A percentile compares a stretch with the other conserved stretches of the same genome.
Conservation (phyloP, 2,113 vertebrate species). For the Barnardius zonarius region DNA sequence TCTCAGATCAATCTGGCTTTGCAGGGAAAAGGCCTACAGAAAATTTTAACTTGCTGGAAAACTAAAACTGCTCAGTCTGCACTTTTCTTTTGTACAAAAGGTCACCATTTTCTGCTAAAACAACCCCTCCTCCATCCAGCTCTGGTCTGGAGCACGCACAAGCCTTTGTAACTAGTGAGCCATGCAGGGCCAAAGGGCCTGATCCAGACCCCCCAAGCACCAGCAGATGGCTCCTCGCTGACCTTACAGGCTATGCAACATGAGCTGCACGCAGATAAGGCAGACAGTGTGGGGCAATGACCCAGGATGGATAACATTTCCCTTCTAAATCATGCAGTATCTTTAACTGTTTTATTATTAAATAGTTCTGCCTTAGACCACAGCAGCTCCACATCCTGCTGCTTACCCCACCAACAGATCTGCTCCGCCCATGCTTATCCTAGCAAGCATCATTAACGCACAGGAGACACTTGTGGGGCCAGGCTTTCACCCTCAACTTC, state of each 20-base stretch:
- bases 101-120: background rate
- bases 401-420: background rate
- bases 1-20: background rate
- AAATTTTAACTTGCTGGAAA: background rate
- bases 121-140: background rate
- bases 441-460: background rate
- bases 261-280: background rate
- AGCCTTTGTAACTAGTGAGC: background rate
- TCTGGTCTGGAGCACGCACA: background rate
- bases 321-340: background rate
- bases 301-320: background rate
- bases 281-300: background rate
- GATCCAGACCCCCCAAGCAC: background rate
- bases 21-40: background rate
- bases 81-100: conserved; percentile 43
- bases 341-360: conserved; percentile 16
- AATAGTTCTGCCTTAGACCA: background rate
- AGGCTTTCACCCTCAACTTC: background rate
- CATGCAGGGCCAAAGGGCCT: background rate
- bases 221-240: background rate
- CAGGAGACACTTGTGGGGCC: background rate
- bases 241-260: background rate
- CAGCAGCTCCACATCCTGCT: background rate
- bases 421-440: background rate
- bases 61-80: conserved; percentile 17